phyloP scores from a whole-genome alignment of 1,140 invertebrate genomes.

The Dreissena rostriformis region DNA sequence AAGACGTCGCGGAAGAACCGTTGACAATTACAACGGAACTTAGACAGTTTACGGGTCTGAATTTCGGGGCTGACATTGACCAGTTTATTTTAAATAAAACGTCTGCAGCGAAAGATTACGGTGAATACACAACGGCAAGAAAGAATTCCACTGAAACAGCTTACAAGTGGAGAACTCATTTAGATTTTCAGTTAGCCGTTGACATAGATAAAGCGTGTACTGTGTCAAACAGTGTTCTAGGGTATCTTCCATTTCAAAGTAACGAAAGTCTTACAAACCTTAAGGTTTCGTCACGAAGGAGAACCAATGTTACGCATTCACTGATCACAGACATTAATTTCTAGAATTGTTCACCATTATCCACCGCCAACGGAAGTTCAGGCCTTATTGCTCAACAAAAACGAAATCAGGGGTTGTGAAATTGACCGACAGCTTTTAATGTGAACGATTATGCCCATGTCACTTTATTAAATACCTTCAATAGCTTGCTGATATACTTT shows the following conservation, averaged over 20 bases:
- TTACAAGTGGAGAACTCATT: slow-evolving; percentile 9
- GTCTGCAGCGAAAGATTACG: neutral
- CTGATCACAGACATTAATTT: neutral
- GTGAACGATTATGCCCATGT: too few species aligned
- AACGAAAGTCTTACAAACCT: neutral
- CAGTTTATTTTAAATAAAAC: neutral
- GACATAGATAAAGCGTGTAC: slow-evolving; percentile 3
- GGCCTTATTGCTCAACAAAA: too few species aligned
- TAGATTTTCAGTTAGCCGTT: neutral
- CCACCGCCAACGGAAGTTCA: too few species aligned
- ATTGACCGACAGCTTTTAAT: too few species aligned
- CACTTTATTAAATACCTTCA: too few species aligned
- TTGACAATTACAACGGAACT: neutral
- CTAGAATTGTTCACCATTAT: too few species aligned
- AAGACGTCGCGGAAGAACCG: slow-evolving; percentile 8
- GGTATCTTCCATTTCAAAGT: slow-evolving; percentile 8
- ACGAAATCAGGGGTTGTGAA: too few species aligned
- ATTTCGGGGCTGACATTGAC: neutral
- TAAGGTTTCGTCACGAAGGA: neutral
- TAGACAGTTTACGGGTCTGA: slow-evolving; percentile 1
- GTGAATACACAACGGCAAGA: neutral
- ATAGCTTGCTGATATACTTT: too few species aligned
- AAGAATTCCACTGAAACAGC: slow-evolving; percentile 22
- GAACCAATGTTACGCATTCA: neutral
- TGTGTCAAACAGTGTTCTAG: neutral